Percentiles rank a stretch among this genome's conserved stretches.
These are phyloP conservation scores for Poecile montanus DNA, from an alignment of 2,797 vertebrate genomes.

Conservation along the genomic window DNA sequence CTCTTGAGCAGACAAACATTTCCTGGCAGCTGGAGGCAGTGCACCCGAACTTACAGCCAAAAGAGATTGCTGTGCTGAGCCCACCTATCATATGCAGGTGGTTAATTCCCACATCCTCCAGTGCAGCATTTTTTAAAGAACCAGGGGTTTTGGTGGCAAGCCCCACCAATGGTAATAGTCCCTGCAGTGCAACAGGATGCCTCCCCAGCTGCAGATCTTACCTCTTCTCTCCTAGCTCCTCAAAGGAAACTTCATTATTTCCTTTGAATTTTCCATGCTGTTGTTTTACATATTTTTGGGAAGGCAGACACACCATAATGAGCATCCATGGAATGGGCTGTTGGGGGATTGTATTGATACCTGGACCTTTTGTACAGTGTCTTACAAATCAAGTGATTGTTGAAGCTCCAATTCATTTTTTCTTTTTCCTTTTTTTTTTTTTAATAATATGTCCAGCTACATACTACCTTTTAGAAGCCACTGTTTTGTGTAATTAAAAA, in stretches of 20 bases:
- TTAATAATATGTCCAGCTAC: not conserved
- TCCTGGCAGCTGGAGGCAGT: not conserved
- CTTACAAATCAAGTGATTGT: not conserved
- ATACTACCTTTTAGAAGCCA: not conserved
- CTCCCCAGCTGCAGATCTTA: not conserved
- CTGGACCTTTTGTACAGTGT: not conserved
- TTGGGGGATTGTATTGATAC: not conserved
- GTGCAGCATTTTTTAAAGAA: not conserved
- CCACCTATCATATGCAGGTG: accelerated
- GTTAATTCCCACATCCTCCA: not conserved
- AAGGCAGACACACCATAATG: not conserved
- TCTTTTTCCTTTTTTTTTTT: not conserved
- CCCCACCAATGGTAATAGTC: accelerated
- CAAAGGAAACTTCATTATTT: not conserved
- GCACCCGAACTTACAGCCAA: not conserved
- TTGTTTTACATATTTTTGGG: not conserved
- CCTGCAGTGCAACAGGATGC: accelerated
- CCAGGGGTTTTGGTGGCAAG: not conserved
- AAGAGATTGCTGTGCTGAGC: not conserved
- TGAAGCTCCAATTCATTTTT: not conserved
- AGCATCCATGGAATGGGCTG: too few relatives aligned
- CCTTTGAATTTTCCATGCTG: not conserved
- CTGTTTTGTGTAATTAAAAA: not conserved
- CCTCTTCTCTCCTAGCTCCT: not conserved
- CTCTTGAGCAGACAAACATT: not conserved